A percentile compares a stretch with the other conserved stretches of the same genome.
phyloP scores from a whole-genome alignment of 2,113 vertebrate species.

The Cichladusa arquata region DNA sequence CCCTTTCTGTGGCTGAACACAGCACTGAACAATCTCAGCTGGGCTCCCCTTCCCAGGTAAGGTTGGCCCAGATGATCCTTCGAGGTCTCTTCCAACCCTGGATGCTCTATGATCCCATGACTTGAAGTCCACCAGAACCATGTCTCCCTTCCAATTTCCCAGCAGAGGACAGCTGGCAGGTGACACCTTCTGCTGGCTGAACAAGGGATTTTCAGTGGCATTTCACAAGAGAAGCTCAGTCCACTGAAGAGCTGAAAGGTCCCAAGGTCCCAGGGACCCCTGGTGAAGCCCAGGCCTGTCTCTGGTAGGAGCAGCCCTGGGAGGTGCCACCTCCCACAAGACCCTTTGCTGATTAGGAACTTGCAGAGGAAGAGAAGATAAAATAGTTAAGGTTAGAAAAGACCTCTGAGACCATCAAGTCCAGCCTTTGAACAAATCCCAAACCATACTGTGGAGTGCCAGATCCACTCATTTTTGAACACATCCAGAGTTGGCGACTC shows the following conservation, averaged over 20 bases:
- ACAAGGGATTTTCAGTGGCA: not conserved
- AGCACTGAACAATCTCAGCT: not conserved
- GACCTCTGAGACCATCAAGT: not conserved
- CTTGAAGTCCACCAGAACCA: not conserved
- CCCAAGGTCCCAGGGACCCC: not conserved
- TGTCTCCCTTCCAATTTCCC: not conserved
- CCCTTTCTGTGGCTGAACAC: not conserved
- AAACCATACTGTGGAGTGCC: not conserved
- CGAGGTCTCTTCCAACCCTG: fast-evolving
- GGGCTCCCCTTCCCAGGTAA: not conserved
- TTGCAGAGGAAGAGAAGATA: not conserved
- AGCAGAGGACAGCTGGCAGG: not conserved
- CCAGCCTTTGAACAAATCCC: not conserved
- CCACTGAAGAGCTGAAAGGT: not conserved
- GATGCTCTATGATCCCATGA: not conserved
- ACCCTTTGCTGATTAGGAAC: not conserved
- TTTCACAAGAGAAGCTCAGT: not conserved
- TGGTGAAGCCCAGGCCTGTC: not conserved
- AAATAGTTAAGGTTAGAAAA: not conserved
- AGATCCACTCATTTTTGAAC: not conserved
- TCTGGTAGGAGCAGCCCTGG: not conserved
- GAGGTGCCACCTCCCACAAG: not conserved
- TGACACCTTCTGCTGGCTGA: not conserved
- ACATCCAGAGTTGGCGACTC: not conserved
- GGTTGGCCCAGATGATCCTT: not conserved